phyloP scores from a whole-genome alignment of 2,113 vertebrate species.

The Cromileptes altivelis region DNA sequence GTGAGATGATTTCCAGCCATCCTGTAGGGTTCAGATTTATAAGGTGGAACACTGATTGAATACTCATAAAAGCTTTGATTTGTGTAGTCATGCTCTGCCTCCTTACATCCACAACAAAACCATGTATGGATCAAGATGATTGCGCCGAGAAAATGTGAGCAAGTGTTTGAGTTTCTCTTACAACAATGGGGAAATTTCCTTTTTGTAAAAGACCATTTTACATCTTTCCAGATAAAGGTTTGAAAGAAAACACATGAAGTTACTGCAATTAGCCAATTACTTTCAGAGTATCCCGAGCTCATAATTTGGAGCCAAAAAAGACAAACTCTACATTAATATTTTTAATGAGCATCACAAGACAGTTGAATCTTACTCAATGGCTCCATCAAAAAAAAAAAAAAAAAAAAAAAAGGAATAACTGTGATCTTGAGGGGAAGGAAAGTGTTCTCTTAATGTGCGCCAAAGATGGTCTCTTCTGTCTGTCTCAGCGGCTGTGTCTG shows the following conservation, averaged over 20 bases:
- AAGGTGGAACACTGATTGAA: slow-evolving; percentile 2
- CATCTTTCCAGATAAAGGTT: slow-evolving; percentile 56
- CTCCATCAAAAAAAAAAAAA: slow-evolving; percentile 55
- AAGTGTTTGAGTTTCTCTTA: slow-evolving; percentile 11
- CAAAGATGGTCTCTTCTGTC: slow-evolving; percentile 76
- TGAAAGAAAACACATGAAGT: slow-evolving; percentile 63
- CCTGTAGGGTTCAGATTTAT: neutral
- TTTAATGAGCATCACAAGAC: slow-evolving; percentile 77
- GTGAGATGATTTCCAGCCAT: slow-evolving; percentile 15
- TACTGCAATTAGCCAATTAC: slow-evolving; percentile 71
- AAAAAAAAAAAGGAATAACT: slow-evolving; percentile 47
- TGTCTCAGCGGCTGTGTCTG: slow-evolving; percentile 71
- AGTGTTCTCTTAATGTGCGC: slow-evolving; percentile 73
- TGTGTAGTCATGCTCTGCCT: neutral
- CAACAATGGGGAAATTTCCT: slow-evolving; percentile 28
- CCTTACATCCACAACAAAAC: slow-evolving; percentile 6
- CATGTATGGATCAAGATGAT: slow-evolving; percentile 12
- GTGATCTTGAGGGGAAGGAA: slow-evolving; percentile 70
- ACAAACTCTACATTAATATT: slow-evolving; percentile 57
- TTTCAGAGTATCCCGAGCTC: slow-evolving; percentile 67
- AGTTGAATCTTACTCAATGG: slow-evolving; percentile 67
- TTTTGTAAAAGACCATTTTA: slow-evolving; percentile 15
- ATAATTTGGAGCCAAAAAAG: slow-evolving; percentile 46
- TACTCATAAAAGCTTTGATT: slow-evolving; percentile 14
- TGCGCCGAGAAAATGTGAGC: slow-evolving; percentile 12